Conservation (phyloP, 2,888 invertebrate genomes). For the Cryptus viduatorius region DNA sequence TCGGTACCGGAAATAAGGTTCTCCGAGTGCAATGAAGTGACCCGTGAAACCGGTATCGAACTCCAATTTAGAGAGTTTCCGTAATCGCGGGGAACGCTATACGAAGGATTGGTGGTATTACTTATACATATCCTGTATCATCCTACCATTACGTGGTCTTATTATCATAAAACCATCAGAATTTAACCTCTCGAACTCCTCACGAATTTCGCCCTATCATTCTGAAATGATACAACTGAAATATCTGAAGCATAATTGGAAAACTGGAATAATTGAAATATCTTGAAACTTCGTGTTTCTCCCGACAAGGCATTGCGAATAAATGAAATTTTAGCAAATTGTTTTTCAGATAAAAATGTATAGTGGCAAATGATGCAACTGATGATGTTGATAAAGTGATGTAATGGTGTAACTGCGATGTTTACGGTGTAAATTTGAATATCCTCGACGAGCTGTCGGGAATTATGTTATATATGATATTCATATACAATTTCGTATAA, state of each 20-base stretch:
- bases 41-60: conserved; percentile 63
- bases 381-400: no score
- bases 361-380: no score
- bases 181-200: neutral
- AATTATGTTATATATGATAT: no score
- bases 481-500: no score
- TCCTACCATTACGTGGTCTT: neutral
- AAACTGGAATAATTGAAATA: neutral
- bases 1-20: conserved; percentile 65
- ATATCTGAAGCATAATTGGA: neutral
- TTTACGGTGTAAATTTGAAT: no score
- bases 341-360: neutral
- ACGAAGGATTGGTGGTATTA: conserved; percentile 6
- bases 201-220: neutral
- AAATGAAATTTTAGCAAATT: neutral
- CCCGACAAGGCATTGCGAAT: neutral
- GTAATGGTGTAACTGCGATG: no score
- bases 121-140: neutral
- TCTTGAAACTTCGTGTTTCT: neutral
- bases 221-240: neutral
- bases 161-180: neutral
- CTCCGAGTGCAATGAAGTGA: conserved; percentile 55
- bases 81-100: conserved; percentile 33
- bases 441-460: no score
- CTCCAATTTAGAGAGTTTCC: conserved; percentile 43